Conservation (phyloP, 2,888 invertebrate species). For the Synergus laeviventris region DNA sequence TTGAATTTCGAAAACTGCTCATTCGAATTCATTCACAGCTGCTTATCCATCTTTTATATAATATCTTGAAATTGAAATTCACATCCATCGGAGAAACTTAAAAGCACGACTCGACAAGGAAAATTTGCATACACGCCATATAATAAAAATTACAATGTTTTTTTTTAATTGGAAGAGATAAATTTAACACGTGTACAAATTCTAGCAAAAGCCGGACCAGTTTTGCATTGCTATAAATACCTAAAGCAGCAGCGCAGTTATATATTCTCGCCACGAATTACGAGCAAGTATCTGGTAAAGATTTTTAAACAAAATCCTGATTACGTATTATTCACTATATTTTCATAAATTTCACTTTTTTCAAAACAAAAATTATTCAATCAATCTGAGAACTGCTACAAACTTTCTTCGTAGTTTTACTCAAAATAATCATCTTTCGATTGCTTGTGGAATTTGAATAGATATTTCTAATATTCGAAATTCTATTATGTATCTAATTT, state of each 20-base stretch:
- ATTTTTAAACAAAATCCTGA: not conserved
- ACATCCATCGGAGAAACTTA: not conserved
- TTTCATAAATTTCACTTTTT: not conserved
- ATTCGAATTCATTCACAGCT: not conserved
- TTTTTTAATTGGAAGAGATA: not conserved
- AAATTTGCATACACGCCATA: not conserved
- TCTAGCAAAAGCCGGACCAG: constrained; percentile 23
- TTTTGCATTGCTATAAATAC: constrained; percentile 28
- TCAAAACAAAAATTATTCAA: too few species aligned
- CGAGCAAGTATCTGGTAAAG: not conserved
- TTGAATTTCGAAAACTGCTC: not conserved
- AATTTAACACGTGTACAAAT: not conserved
- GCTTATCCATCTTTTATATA: not conserved
- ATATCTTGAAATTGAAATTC: not conserved
- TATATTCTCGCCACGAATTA: not conserved
- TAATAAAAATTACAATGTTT: not conserved
- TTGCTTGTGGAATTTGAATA: too few species aligned
- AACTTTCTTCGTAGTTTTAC: too few species aligned
- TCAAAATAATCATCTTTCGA: too few species aligned
- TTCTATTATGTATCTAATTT: too few species aligned
- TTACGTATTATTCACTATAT: not conserved
- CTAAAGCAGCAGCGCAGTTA: not conserved
- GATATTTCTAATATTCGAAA: too few species aligned
- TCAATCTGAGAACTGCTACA: too few species aligned
- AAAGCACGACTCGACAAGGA: not conserved